Evolutionary conservation across 64 coral and sea anemone genomes (phyloP), one percentile per base, ranked within the genome.

Genomic region (Trachythela sp.): DNA sequence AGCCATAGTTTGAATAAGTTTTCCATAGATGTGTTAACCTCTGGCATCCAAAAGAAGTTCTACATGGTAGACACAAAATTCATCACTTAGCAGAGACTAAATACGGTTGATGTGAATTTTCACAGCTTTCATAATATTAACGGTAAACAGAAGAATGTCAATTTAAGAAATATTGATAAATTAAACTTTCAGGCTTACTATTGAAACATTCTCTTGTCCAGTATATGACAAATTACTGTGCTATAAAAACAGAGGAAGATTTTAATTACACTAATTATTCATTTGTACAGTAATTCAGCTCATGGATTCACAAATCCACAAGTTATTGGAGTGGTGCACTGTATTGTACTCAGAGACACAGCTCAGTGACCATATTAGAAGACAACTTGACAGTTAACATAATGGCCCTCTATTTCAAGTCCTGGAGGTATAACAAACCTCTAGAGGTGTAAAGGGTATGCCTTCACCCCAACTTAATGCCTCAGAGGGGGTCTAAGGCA

Each of bases 11-110:
- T 80, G 37, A 80, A 80, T 80, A 80, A 35, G 30, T 80, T 15
- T 35, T 80, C 75, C 75, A 80, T 80, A 29, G 75, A 80, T 39
- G 31, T 14, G 20, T 80, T 80, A 0, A 80, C 75, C 35, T 80
- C 75, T 37, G 75, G 75, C 33, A 80, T 80, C 75, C 75, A 80
- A 35, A 37, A 80, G 33, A 80, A 80, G 8, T 80, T 35, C 75
- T 80, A 37, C 2, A 80, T 17, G 35, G 8, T 34, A 1, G 2
- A 80, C 0, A 2, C 56, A 64, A 64, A 22, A 64, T 18, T 64
- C 15, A 59, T 59, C 54, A n/a, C 18, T 20, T 59, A 6, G 14
- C 4, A 59, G 54, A 49, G n/a, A n/a, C n/a, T n/a, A n/a, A n/a
- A n/a, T n/a, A n/a, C n/a, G n/a, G n/a, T n/a, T n/a, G n/a, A n/a